Conservation (phyloP, 2,888 invertebrate species). For the Drosophila stalkeri region DNA sequence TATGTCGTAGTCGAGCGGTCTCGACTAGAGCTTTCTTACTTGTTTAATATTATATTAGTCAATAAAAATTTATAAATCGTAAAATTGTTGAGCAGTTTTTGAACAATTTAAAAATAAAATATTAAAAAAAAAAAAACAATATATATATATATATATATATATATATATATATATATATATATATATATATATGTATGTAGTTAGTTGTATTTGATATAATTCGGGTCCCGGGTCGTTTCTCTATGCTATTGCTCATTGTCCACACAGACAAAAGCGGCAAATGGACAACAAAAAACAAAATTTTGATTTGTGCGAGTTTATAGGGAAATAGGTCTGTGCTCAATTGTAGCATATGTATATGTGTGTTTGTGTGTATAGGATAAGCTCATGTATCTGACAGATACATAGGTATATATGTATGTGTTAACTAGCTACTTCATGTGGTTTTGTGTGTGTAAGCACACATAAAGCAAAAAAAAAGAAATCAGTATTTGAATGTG, state of each 20-base stretch:
- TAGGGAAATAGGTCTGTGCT: slow-evolving; percentile 74
- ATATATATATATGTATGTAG: background rate
- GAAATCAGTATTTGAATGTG: slow-evolving; percentile 36
- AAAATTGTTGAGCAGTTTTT: background rate
- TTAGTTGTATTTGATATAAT: slow-evolving; percentile 31
- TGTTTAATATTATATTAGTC: no score
- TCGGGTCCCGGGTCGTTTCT: slow-evolving; percentile 24
- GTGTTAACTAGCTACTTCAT: background rate
- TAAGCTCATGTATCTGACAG: slow-evolving; percentile 9
- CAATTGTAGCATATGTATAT: slow-evolving; percentile 54
- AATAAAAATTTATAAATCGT: background rate
- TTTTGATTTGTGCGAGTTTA: slow-evolving; percentile 72
- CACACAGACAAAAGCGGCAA: slow-evolving; percentile 56
- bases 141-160: background rate
- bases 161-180: background rate
- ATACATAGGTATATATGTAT: slow-evolving; percentile 5
- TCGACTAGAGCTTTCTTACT: no score
- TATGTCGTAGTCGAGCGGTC: no score
- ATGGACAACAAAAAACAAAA: slow-evolving; percentile 53
- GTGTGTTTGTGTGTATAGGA: background rate
- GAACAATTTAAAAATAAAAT: background rate
- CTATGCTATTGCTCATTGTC: slow-evolving; percentile 43
- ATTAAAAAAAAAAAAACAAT: no score
- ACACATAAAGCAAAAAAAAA: slow-evolving; percentile 25
- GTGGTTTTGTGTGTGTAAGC: slow-evolving; percentile 17